Evolutionary conservation across 2,797 vertebrate species (phyloP).

Genomic region (Eurystomus glaucurus): DNA sequence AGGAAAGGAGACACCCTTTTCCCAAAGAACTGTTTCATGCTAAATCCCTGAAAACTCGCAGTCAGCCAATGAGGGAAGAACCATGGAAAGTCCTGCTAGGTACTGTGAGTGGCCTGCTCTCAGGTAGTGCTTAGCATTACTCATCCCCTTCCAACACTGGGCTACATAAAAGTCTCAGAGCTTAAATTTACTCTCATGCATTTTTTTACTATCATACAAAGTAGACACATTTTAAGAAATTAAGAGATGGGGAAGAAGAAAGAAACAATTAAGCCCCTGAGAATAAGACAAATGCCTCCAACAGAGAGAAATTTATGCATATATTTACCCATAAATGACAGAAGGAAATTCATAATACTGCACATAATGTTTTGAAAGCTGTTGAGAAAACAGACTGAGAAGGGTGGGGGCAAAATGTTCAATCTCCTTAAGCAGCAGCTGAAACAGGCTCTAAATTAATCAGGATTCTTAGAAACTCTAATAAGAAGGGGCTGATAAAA

Average conservation of each 20-base stretch:
- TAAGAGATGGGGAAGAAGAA: background rate
- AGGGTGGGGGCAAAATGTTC: constrained; percentile 12
- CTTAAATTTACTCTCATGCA: background rate
- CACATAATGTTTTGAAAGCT: background rate
- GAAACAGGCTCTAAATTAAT: constrained; percentile 73
- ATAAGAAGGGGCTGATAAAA: constrained; percentile 49
- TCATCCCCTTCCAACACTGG: background rate
- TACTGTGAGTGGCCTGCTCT: background rate
- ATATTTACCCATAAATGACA: background rate
- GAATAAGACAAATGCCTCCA: constrained; percentile 11
- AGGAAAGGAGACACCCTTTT: background rate
- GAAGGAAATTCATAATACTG: background rate
- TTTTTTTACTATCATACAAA: background rate
- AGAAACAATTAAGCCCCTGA: constrained; percentile 29
- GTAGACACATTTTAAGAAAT: constrained; percentile 12
- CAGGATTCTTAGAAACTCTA: constrained; percentile 65
- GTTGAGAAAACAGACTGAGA: background rate
- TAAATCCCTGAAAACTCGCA: background rate
- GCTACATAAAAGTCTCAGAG: background rate
- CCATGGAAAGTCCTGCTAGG: background rate
- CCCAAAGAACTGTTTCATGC: background rate
- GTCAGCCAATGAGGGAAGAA: background rate
- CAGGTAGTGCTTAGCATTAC: background rate
- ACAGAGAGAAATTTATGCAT: background rate
- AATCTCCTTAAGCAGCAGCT: constrained; percentile 52